A percentile compares a stretch with the other conserved stretches of the same genome.
Evolutionary conservation across 30 jellyfish, hydroid and myxozoan genomes (phyloP).

Genomic region (Calvadosia cruxmelitensis): DNA sequence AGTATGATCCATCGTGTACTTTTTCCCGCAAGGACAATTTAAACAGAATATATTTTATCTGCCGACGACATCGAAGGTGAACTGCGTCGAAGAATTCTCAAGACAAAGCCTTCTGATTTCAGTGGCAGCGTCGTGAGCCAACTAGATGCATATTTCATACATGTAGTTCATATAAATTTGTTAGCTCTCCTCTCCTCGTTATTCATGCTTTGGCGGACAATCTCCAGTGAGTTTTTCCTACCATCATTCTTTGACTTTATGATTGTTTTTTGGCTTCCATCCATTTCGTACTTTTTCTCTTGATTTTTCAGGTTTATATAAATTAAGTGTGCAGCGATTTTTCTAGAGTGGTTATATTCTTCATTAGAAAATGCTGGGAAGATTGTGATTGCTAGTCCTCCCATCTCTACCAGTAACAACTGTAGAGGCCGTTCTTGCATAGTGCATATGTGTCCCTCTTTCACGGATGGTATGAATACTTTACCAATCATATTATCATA

Average conservation of each 20-base stretch:
- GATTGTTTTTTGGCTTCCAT: too few species aligned
- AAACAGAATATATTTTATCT: background rate
- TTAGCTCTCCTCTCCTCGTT: slow-evolving; percentile 5
- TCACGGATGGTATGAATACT: background rate
- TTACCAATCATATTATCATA: background rate
- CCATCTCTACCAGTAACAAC: too few species aligned
- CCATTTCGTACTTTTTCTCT: too few species aligned
- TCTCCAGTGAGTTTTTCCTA: too few species aligned
- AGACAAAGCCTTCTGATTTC: background rate
- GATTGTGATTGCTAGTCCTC: too few species aligned
- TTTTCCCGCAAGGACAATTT: slow-evolving; percentile 11
- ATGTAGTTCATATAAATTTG: background rate
- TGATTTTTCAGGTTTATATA: too few species aligned
- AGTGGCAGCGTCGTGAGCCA: slow-evolving; percentile 14
- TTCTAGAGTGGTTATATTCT: too few species aligned
- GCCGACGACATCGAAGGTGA: too few species aligned
- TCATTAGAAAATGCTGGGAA: too few species aligned
- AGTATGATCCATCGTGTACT: slow-evolving; percentile 19
- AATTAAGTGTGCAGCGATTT: too few species aligned
- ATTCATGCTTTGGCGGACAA: slow-evolving; percentile 1
- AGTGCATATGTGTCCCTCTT: background rate
- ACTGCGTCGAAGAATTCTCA: background rate
- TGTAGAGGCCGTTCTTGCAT: background rate
- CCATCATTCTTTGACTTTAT: too few species aligned
- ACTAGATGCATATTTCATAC: slow-evolving; percentile 5